These are phyloP conservation scores for Cheilinus undulatus DNA, from an alignment of 2,113 vertebrate genomes.

Conservation along the genomic window DNA sequence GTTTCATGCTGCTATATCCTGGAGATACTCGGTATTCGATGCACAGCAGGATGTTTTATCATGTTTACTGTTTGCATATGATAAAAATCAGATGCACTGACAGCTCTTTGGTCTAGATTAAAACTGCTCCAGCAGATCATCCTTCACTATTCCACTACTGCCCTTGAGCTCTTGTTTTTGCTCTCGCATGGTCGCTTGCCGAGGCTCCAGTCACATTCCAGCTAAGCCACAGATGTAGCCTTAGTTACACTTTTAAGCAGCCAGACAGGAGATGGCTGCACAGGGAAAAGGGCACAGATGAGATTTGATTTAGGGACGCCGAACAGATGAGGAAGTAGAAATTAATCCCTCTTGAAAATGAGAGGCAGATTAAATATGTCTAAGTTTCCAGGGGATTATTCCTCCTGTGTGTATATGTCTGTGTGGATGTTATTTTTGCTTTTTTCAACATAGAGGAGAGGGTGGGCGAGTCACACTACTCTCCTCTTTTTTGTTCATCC, in stretches of 20 bases:
- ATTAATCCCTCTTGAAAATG: slow-evolving; percentile 77
- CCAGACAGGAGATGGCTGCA: slow-evolving; percentile 39
- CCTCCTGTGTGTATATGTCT: slow-evolving; percentile 32
- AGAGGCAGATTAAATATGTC: slow-evolving; percentile 75
- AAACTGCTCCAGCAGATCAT: slow-evolving; percentile 18
- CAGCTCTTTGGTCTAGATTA: neutral
- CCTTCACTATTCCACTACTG: slow-evolving; percentile 17
- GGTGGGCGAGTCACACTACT: slow-evolving; percentile 53
- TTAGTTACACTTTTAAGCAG: slow-evolving; percentile 29
- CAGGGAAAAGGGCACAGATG: slow-evolving; percentile 61
- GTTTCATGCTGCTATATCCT: neutral
- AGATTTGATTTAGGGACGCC: slow-evolving; percentile 70
- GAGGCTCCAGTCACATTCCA: slow-evolving; percentile 4
- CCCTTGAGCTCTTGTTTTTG: neutral
- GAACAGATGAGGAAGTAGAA: slow-evolving; percentile 72
- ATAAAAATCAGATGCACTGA: neutral
- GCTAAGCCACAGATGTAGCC: slow-evolving; percentile 23
- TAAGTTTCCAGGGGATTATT: slow-evolving; percentile 68
- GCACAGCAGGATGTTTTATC: neutral
- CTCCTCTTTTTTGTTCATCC: slow-evolving; percentile 56
- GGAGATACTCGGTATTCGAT: neutral
- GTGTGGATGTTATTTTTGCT: slow-evolving; percentile 61
- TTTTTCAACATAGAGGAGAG: slow-evolving; percentile 36
- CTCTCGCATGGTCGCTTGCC: neutral
- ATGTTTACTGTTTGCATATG: neutral